Evolutionary conservation across 2,888 invertebrate genomes (phyloP).

Genomic region (Trichopria drosophilae): DNA sequence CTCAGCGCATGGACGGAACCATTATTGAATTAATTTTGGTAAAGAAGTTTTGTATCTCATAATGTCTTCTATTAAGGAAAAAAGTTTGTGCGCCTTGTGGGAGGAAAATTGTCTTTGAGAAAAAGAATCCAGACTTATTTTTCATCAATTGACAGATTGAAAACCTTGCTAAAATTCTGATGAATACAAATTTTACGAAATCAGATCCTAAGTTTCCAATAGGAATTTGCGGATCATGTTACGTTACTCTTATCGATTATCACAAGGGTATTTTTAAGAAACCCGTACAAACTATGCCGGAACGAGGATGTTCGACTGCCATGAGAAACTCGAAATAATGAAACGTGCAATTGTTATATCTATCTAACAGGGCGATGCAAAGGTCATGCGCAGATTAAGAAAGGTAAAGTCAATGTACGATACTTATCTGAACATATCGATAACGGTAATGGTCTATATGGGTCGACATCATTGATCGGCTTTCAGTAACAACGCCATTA

Average conservation of each 20-base stretch:
- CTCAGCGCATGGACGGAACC: too few relatives aligned
- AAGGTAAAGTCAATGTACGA: conserved; percentile 1
- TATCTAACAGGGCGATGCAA: neutral
- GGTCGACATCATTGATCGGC: neutral
- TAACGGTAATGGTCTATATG: neutral
- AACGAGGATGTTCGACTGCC: neutral
- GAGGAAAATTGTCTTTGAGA: too few relatives aligned
- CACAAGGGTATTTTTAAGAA: conserved; percentile 2
- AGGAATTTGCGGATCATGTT: too few relatives aligned
- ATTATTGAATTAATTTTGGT: too few relatives aligned
- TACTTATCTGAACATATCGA: neutral
- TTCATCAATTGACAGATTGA: neutral
- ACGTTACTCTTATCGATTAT: neutral
- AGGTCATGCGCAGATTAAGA: conserved; percentile 1
- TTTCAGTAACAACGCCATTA: too few relatives aligned
- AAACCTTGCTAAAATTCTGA: neutral
- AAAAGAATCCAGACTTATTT: too few relatives aligned
- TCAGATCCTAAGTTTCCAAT: neutral
- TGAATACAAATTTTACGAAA: neutral
- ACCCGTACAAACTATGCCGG: neutral
- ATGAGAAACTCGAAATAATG: neutral
- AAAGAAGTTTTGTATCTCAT: too few relatives aligned
- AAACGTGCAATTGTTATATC: conserved; percentile 1
- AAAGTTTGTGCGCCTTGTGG: too few relatives aligned
- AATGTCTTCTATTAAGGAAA: too few relatives aligned